phyloP scores from a whole-genome alignment of 2,797 vertebrate genomes.

The Galagoides demidoff region DNA sequence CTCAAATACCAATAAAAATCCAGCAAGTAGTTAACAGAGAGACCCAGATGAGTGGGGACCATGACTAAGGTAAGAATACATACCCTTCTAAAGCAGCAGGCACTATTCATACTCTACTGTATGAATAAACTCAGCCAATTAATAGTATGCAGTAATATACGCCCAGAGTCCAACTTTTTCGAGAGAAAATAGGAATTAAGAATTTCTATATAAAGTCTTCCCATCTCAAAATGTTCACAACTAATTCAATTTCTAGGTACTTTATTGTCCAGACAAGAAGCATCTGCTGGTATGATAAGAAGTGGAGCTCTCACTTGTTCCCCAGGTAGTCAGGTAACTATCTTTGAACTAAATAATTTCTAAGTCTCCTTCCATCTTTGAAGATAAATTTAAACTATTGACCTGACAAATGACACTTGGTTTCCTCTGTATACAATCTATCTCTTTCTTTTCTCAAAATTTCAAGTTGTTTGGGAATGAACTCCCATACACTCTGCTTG shows the following conservation, averaged over 20 bases:
- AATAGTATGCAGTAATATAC: background rate
- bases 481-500: background rate
- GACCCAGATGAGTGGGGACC: background rate
- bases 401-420: background rate
- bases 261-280: background rate
- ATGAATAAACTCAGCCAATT: background rate
- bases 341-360: background rate
- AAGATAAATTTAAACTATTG: conserved; percentile 6
- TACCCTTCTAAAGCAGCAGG: background rate
- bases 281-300: background rate
- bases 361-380: conserved; percentile 13
- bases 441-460: background rate
- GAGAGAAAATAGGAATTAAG: background rate
- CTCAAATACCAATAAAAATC: background rate
- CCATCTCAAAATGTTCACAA: background rate
- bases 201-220: background rate
- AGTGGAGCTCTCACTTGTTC: background rate
- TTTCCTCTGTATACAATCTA: background rate
- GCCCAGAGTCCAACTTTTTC: background rate
- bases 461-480: background rate
- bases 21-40: background rate
- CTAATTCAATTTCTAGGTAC: conserved; percentile 20
- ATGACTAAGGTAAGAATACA: background rate
- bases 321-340: background rate
- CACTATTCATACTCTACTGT: no score